Evolutionary conservation across 2,113 vertebrate genomes (phyloP).

Genomic region (Heliornis fulica): DNA sequence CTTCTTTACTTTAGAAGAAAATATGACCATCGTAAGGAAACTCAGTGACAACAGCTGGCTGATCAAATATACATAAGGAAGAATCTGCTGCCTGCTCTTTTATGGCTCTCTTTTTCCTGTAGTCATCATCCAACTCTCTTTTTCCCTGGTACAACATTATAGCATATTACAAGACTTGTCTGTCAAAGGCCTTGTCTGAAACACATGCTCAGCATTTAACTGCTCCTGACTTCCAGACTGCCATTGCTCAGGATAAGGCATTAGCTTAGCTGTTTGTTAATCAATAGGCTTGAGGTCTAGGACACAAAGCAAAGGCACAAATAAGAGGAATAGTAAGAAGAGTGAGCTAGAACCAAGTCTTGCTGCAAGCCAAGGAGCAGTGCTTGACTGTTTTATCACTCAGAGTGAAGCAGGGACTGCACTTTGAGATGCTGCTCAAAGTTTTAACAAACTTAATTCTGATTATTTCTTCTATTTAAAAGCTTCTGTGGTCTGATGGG

Average conservation of each 20-base stretch:
- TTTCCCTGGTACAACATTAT: background rate
- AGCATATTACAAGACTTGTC: background rate
- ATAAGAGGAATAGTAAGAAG: background rate
- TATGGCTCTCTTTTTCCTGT: background rate
- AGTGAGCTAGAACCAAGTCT: background rate
- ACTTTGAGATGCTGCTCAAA: background rate
- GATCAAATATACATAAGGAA: slow-evolving; percentile 41
- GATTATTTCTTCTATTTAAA: background rate
- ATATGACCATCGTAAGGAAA: background rate
- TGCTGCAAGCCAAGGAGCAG: background rate
- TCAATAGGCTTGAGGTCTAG: background rate
- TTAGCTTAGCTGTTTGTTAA: background rate
- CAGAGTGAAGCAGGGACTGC: accelerated
- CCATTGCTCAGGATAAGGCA: background rate
- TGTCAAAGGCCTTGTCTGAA: background rate
- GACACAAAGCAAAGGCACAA: background rate
- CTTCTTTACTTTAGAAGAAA: background rate
- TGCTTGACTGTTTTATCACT: accelerated
- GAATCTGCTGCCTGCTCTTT: background rate
- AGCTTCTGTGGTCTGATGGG: background rate
- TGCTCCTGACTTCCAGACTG: background rate
- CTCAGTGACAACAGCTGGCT: background rate
- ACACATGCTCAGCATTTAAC: background rate
- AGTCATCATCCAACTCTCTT: background rate
- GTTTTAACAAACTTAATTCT: background rate